Evolutionary conservation across 2,888 invertebrate genomes (phyloP).

Genomic region (Osmoderma eremita): DNA sequence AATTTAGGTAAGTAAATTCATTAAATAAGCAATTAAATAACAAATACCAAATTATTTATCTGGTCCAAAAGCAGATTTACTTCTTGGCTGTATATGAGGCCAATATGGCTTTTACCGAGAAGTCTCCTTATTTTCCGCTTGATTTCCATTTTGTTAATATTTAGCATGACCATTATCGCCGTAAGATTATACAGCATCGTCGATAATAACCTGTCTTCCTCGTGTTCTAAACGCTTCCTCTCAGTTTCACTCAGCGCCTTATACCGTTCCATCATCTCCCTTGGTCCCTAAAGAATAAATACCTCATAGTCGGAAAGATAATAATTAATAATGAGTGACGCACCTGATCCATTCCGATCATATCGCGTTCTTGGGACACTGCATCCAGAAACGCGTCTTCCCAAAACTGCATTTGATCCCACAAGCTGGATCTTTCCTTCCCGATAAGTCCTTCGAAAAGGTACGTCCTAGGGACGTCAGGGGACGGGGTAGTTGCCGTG

Average conservation of each 20-base stretch:
- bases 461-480: constrained; percentile 89
- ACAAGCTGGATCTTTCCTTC: constrained; percentile 87
- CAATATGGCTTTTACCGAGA: constrained; percentile 98
- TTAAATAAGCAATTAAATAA: background rate
- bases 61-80: constrained; percentile 96
- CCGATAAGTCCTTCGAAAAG: constrained; percentile 87
- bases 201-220: constrained; percentile 95
- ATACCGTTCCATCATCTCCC: constrained; percentile 99
- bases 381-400: constrained; percentile 99
- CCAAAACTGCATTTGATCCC: constrained; percentile 99
- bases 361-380: constrained; percentile 96
- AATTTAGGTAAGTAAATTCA: background rate
- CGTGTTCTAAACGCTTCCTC: constrained; percentile 94
- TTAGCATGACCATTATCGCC: constrained; percentile 93
- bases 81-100: constrained; percentile 96
- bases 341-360: constrained; percentile 98
- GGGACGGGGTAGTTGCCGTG: constrained; percentile 87
- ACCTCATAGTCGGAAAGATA: background rate
- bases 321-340: constrained; percentile 27
- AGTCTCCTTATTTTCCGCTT: constrained; percentile 89
- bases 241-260: constrained; percentile 92
- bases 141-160: constrained; percentile 84
- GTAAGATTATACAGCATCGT: constrained; percentile 97
- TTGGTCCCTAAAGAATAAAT: constrained; percentile 74
- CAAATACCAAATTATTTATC: constrained; percentile 85